Base-by-base conservation (phyloP, 1,140 invertebrate genomes). In the Watersipora subatra region DNA sequence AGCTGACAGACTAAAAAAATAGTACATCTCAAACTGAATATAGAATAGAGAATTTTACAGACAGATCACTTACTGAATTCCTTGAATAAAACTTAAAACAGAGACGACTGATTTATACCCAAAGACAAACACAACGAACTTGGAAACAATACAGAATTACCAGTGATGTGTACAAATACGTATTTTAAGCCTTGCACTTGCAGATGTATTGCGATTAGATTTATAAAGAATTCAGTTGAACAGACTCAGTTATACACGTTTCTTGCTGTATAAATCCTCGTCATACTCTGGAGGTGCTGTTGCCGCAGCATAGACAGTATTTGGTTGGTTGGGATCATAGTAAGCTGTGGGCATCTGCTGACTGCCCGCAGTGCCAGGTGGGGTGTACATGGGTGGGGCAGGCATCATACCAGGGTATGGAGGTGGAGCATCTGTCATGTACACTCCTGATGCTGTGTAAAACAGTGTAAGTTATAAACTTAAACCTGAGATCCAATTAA, bases 401-500 rank as follows among this genome's bases (percentile, higher is more conserved):
- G 75, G 75, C 57, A 76, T 75, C 69, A 95, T 88, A 57, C 92
- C 93, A 57, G 92, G 92, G 82, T 97, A 97, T 0, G 93, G 93
- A 64, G 93, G 93, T n/a, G 93, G 93, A 73, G 86, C 89, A 73
- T 91, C 88, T 7, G 87, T 90, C 84, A 92, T 90, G 73, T 86
- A 97, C 2, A 97, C 92, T 57, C 86, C 86, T 75, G 92, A 89
- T 30, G 88, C 88, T 84, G 85, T 77, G 72, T 69, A 46, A 34
- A 27, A 28, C 63, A 34, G 29, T 26, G 2, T 26, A 58, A 46
- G 57, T 61, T 27, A 0, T 63, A 46, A 24, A 66, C 12, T 22
- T 17, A 66, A n/a, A 0, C 28, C 25, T 30, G 22, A 57, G 30
- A 22, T 62, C 26, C 62, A 34, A 17, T 28, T 17, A 22, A 67